phyloP scores from a whole-genome alignment of 2,797 vertebrate genomes.

The Zonotrichia albicollis region DNA sequence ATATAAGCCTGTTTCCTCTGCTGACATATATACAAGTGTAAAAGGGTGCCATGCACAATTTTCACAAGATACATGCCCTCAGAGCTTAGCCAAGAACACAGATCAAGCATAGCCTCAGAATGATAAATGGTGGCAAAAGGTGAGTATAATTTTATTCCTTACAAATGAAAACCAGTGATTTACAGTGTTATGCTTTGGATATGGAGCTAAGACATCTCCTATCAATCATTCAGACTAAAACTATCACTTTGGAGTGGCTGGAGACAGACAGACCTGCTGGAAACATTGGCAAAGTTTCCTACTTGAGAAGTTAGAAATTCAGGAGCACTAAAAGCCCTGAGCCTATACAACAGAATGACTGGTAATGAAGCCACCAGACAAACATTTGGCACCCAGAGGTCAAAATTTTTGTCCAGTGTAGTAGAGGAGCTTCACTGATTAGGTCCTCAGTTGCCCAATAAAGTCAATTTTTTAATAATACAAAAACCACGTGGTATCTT shows the following conservation, averaged over 20 bases:
- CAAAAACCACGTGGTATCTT: neutral
- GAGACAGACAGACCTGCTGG: neutral
- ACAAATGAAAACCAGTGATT: slow-evolving; percentile 59
- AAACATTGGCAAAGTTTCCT: neutral
- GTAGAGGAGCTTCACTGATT: neutral
- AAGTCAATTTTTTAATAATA: neutral
- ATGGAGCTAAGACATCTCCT: neutral
- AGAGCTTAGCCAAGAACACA: slow-evolving; percentile 10
- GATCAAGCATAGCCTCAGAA: slow-evolving; percentile 24
- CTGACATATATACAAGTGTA: neutral
- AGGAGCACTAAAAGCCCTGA: neutral
- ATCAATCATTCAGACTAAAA: slow-evolving; percentile 42
- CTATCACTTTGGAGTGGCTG: slow-evolving; percentile 8
- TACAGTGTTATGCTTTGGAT: slow-evolving; percentile 31
- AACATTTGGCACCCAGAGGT: neutral
- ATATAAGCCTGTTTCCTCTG: neutral
- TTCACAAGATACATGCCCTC: slow-evolving; percentile 19
- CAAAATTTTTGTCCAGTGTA: neutral
- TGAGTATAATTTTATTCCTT: slow-evolving; percentile 46
- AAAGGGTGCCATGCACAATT: neutral
- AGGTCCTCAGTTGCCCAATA: neutral
- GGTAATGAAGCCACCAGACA: neutral
- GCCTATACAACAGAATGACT: neutral
- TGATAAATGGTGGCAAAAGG: slow-evolving; percentile 50
- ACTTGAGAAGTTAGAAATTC: neutral